These are phyloP conservation scores for Lateolabrax maculatus DNA, from an alignment of 2,797 vertebrate genomes.

Conservation along the genomic window DNA sequence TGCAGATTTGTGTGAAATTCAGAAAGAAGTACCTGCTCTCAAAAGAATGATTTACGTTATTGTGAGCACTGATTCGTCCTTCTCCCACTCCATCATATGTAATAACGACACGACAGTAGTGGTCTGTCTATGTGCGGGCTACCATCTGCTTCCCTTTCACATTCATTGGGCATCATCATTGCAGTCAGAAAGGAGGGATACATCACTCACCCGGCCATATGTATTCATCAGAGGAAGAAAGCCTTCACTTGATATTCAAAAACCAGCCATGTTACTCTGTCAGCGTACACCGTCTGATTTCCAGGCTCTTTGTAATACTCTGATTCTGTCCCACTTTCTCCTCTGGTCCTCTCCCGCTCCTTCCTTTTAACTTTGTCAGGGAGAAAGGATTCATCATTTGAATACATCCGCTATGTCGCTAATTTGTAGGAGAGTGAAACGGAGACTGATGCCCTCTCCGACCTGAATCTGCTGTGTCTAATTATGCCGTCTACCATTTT, in stretches of 20 bases:
- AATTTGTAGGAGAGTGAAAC: conserved; percentile 74
- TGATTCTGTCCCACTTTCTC: conserved; percentile 56
- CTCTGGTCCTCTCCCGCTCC: conserved; percentile 57
- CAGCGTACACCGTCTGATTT: conserved; percentile 59
- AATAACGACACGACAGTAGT: conserved; percentile 44
- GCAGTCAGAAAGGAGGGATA: conserved; percentile 54
- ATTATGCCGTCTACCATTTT: conserved; percentile 78
- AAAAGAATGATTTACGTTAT: conserved; percentile 31
- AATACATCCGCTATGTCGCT: conserved; percentile 72
- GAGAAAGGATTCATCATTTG: conserved; percentile 74
- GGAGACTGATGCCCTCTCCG: conserved; percentile 73
- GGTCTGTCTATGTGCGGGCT: conserved; percentile 42
- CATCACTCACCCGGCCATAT: conserved; percentile 57
- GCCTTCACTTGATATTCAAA: conserved; percentile 70
- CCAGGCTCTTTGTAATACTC: conserved; percentile 55
- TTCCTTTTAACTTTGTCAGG: conserved; percentile 72
- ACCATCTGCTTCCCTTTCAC: conserved; percentile 70
- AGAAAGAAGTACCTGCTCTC: neutral
- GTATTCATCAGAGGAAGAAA: conserved; percentile 73
- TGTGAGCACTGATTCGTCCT: conserved; percentile 33
- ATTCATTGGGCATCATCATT: conserved; percentile 67
- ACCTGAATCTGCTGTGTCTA: conserved; percentile 77
- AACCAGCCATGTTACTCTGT: conserved; percentile 63
- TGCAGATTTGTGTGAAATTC: conserved; percentile 9
- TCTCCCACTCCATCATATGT: conserved; percentile 44